Base-by-base conservation (phyloP, 2,888 invertebrate species). In the Dicyrtoma fusca region DNA sequence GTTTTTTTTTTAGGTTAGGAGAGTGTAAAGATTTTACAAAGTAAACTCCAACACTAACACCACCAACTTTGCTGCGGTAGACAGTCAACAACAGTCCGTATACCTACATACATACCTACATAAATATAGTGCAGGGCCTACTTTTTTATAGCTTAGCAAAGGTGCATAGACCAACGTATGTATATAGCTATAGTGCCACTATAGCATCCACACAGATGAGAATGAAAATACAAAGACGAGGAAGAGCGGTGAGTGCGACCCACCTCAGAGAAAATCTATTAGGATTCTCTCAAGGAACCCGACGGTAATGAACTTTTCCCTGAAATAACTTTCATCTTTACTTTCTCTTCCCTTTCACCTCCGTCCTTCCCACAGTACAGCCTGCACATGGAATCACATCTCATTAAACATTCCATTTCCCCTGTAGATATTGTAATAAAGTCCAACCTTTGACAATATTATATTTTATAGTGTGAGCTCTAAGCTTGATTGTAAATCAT, bases 381-480 rank as follows among this genome's bases (percentile, higher is more conserved):
- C 34, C 53, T 68, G 53, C 66, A 68, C 66, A 53, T 68, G 66
- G 55, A 68, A 68, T 68, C 21, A 42, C 34, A 34, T 34, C 55
- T 68, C 66, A 66, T 66, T 66, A 53, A 66, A 25, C 66, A 51
- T 53, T 66, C 55, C 66, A 55, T 66, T 66, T 25, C 25, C 44
- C 44, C n/a, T 63, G 34, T 34, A 5, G 3, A 34, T 34, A 34
- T 63, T 63, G 47, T 63, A 21, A 49, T 19, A 45, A 47, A 45
- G 44, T 25, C 66, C 19, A 51, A 64, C 64, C 62, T 62, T 62
- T 49, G 26, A 62, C 62, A 62, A 62, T 44, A 34, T 34, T 59
- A 59, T 59, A 8, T 59, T 59, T 59, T 59, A 59, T 25, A 8
- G 23, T 21, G 23, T 55, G 17, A 17, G 49, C 49, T n/a, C 55